Evolutionary conservation across 2,888 invertebrate species (phyloP).

Genomic region (Uropetala carovei): DNA sequence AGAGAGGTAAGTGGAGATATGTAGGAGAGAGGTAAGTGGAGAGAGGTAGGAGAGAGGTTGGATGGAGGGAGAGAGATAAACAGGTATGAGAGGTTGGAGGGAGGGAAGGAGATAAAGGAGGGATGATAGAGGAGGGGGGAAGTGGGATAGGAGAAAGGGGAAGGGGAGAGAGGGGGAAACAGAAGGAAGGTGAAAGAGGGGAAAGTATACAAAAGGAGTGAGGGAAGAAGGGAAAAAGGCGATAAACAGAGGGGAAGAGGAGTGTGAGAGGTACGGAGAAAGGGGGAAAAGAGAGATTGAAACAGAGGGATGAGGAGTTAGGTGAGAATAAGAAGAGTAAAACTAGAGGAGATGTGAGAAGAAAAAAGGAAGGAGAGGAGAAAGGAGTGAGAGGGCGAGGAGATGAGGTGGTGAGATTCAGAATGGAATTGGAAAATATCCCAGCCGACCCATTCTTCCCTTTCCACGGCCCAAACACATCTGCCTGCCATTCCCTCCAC

Average conservation of each 20-base stretch:
- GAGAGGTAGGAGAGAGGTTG: neutral
- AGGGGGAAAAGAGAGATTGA: neutral
- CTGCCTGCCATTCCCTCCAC: too few species aligned
- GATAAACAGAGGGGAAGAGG: neutral
- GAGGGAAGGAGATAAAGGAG: neutral
- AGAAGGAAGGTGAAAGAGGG: slow-evolving; percentile 33
- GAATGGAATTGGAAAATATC: too few species aligned
- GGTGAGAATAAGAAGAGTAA: too few species aligned
- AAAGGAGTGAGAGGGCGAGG: neutral
- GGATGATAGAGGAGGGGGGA: slow-evolving; percentile 26
- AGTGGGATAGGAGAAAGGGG: neutral
- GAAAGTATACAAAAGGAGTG: neutral
- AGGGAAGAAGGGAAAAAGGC: too few species aligned
- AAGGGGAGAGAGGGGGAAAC: slow-evolving; percentile 45
- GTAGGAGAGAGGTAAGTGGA: neutral
- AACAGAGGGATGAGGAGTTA: neutral
- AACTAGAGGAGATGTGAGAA: too few species aligned
- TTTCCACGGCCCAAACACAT: too few species aligned
- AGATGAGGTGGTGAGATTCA: too few species aligned
- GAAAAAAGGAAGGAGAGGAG: neutral
- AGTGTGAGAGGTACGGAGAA: neutral
- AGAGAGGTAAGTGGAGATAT: neutral
- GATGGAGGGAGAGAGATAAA: slow-evolving; percentile 64
- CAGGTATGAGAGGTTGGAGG: neutral
- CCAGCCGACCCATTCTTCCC: too few species aligned